These are phyloP conservation scores for Tholera decimalis DNA, from an alignment of 2,888 invertebrate species.

Conservation along the genomic window DNA sequence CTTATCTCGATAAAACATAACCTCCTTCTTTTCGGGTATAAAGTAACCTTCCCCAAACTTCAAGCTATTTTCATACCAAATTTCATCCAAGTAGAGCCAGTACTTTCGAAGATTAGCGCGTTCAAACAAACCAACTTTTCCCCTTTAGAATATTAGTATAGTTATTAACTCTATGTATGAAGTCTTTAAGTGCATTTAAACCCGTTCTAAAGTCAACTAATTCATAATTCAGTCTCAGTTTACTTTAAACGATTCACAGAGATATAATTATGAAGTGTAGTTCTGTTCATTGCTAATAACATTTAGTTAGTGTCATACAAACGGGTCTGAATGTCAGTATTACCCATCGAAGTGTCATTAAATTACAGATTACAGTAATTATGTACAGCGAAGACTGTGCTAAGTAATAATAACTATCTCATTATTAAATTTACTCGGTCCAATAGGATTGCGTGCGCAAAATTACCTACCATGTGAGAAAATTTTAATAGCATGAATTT, in stretches of 20 bases:
- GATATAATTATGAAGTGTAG: neutral
- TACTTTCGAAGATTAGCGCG: no score
- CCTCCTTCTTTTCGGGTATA: no score
- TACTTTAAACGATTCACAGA: neutral
- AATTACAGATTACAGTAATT: conserved; percentile 44
- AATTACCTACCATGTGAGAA: conserved; percentile 51
- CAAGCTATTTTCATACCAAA: no score
- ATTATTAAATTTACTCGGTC: conserved; percentile 11
- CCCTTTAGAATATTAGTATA: no score
- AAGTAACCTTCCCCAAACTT: no score
- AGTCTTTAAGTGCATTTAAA: neutral
- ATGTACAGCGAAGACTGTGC: conserved; percentile 5
- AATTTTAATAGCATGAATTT: conserved; percentile 41
- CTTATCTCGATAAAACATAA: no score
- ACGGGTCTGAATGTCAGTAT: neutral
- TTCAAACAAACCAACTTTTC: no score
- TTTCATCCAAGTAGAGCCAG: no score
- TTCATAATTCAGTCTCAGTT: neutral
- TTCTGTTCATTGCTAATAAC: neutral
- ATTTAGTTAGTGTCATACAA: conserved; percentile 5
- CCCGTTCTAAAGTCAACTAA: neutral
- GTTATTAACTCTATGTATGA: no score
- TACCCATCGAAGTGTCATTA: conserved; percentile 16
- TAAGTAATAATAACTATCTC: conserved; percentile 4
- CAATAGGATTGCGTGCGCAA: conserved; percentile 43